Conservation (phyloP, 1,140 invertebrate species). For the Elysia chlorotica region DNA sequence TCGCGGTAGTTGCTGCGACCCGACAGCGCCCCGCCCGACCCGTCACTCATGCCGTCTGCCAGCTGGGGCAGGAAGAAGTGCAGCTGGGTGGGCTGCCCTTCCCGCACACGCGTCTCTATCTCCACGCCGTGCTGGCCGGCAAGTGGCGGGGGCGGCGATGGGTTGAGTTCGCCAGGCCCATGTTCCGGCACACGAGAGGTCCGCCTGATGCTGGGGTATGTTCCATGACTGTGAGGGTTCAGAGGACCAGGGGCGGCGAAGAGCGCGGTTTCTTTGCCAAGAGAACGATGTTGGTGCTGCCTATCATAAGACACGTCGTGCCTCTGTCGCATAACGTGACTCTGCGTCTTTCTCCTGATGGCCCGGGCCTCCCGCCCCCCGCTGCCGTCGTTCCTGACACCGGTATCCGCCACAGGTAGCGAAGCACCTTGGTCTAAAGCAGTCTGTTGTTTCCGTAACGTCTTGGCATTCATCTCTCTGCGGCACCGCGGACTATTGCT, state of each 20-base stretch:
- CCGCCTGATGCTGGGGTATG: too few species aligned
- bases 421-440: too few species aligned
- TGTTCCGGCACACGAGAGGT: too few species aligned
- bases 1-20: neutral
- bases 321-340: neutral
- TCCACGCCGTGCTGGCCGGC: neutral
- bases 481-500: neutral
- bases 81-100: neutral
- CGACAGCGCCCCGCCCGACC: neutral
- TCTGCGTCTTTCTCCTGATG: neutral
- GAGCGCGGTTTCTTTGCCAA: neutral
- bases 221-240: too few species aligned
- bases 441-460: neutral
- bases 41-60: neutral
- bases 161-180: too few species aligned
- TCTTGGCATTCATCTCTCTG: neutral
- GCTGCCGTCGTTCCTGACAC: neutral
- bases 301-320: too few species aligned
- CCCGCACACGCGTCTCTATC: neutral
- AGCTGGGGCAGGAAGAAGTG: slow-evolving; percentile 5
- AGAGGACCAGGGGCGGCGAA: neutral
- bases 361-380: neutral
- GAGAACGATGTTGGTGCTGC: too few species aligned
- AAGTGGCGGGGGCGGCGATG: neutral
- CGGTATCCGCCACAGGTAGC: too few species aligned